Evolutionary conservation across 2,113 vertebrate genomes (phyloP).

Genomic region (Petromus typicus): DNA sequence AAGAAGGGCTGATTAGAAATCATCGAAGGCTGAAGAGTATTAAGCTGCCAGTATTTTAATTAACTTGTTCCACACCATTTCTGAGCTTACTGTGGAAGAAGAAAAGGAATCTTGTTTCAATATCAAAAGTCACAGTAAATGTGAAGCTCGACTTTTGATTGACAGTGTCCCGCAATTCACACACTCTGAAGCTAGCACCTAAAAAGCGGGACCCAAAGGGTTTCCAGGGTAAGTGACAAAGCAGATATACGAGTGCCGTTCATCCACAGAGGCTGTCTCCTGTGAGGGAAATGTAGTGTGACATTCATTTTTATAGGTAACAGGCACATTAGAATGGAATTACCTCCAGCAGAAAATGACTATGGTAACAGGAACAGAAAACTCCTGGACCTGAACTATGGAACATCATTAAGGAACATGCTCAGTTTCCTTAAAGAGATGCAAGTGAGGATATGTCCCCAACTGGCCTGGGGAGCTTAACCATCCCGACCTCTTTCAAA

Average conservation of each 20-base stretch:
- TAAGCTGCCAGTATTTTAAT: constrained; percentile 48
- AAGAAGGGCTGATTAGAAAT: neutral
- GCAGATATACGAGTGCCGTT: neutral
- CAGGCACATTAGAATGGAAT: neutral
- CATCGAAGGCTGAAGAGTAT: neutral
- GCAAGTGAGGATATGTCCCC: neutral
- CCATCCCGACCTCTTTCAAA: neutral
- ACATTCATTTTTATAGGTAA: constrained; percentile 40
- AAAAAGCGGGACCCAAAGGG: constrained; percentile 12
- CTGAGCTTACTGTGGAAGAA: constrained; percentile 20
- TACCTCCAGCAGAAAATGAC: neutral
- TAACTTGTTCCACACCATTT: constrained; percentile 59
- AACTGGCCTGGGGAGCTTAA: neutral
- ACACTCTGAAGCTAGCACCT: constrained; percentile 22
- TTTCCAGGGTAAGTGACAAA: neutral
- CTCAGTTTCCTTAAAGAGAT: neutral
- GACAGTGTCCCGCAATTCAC: constrained; percentile 13
- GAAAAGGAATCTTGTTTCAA: constrained; percentile 24
- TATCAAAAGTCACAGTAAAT: constrained; percentile 55
- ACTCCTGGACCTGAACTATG: neutral
- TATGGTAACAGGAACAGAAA: neutral
- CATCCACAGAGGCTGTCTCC: neutral
- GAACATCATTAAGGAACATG: neutral
- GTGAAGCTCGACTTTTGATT: constrained; percentile 48
- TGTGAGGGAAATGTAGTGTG: neutral